phyloP scores from a whole-genome alignment of 2,888 invertebrate species.

The Sturmia bella region DNA sequence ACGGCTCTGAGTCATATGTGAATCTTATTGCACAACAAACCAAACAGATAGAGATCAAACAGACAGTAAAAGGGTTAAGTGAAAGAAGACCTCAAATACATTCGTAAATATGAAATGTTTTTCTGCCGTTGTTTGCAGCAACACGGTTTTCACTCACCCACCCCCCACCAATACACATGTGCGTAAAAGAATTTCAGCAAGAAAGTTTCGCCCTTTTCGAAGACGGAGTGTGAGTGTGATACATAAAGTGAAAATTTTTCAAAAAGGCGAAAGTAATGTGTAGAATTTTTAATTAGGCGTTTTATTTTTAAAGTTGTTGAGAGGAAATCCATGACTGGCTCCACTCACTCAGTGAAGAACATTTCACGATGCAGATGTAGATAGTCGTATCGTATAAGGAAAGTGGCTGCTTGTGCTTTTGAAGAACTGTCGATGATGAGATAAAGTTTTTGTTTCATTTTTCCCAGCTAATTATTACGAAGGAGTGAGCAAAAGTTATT shows the following conservation, averaged over 20 bases:
- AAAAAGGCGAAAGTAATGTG: conserved; percentile 76
- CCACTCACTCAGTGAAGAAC: not conserved
- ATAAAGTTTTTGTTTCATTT: conserved; percentile 46
- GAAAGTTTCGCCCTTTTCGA: conserved; percentile 5
- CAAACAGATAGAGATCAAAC: conserved; percentile 25
- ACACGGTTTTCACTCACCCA: not conserved
- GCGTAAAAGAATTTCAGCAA: not conserved
- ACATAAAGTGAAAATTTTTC: conserved; percentile 74
- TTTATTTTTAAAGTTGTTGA: conserved; percentile 71
- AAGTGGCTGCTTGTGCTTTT: conserved; percentile 4
- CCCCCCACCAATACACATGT: not conserved
- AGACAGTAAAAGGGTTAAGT: conserved; percentile 39
- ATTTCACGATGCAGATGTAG: too few relatives aligned
- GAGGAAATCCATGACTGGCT: not conserved
- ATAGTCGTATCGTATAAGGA: not conserved
- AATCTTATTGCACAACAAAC: not conserved
- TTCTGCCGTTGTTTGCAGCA: not conserved
- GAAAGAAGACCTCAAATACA: conserved; percentile 45
- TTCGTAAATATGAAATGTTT: conserved; percentile 50
- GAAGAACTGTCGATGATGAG: conserved; percentile 38
- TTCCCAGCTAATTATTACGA: conserved; percentile 41
- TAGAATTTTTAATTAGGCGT: conserved; percentile 76
- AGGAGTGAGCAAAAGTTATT: conserved; percentile 20
- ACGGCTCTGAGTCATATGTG: conserved; percentile 33
- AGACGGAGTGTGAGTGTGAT: conserved; percentile 1